Base-by-base conservation (phyloP, 1,140 invertebrate genomes). In the Archivesica marissinica region DNA sequence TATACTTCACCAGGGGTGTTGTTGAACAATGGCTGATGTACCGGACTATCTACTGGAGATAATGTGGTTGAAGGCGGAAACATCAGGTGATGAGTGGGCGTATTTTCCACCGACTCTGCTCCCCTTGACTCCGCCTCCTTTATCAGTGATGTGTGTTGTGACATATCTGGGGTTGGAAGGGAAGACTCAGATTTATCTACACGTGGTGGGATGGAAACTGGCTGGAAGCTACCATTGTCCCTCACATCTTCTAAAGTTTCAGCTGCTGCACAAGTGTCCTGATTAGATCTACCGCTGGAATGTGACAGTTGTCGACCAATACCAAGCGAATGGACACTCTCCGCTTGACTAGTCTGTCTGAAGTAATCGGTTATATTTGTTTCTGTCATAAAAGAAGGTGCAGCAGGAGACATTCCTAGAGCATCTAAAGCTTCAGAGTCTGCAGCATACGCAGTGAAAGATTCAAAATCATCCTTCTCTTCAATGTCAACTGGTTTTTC, bases 381-480 rank as follows among this genome's bases (percentile, higher is more conserved):
- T 0, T 85, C 82, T 64, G 39, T 68, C 61, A 85, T 66, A 35
- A 61, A 74, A 9, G 82, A 85, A 11, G 74, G 56, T 11, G 59
- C 61, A 70, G 82, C 82, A 50, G 88, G 86, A 3, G 88, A 89
- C 44, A 89, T 81, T 47, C 88, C 86, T n/a, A 87, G 68, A 33
- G 85, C 86, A 82, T 82, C 79, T 47, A 81, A 23, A 28, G 83
- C 83, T 30, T 85, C 87, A 38, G 82, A 72, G 44, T 88, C 85
- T 23, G 82, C 86, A 74, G 80, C 86, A 64, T 91, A 90, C 20
- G 91, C 90, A 25, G 90, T 91, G 64, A 93, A 91, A 3, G 91
- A 91, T 88, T 92, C 92, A 91, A 93, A 91, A 64, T 90, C 88
- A 52, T 91, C 90, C 33, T 90, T 89, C 56, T 88, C 89, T 70